Evolutionary conservation across 2,113 vertebrate species (phyloP).

Genomic region (Ctenodactylus gundi): DNA sequence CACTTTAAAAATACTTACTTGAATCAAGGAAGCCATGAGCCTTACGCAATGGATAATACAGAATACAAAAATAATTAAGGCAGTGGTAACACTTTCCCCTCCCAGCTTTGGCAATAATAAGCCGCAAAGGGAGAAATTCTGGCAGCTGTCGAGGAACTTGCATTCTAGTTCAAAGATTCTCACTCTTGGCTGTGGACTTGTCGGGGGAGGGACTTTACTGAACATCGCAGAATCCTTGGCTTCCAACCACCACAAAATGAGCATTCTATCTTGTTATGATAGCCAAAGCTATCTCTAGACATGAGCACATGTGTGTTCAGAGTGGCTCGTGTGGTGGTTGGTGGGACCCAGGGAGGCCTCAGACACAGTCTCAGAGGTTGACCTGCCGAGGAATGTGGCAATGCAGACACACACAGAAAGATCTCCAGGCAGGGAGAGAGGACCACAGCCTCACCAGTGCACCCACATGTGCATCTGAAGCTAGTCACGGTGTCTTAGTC

Average conservation of each 20-base stretch:
- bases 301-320: fast-evolving
- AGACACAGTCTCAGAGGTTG: background rate
- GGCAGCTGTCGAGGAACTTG: background rate
- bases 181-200: fast-evolving
- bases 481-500: no score
- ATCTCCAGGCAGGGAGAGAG: fast-evolving
- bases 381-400: no score
- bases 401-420: no score
- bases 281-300: background rate
- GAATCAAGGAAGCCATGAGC: background rate
- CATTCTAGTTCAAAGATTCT: background rate
- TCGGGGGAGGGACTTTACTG: background rate
- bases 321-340: background rate
- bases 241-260: background rate
- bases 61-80: background rate
- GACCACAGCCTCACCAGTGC: fast-evolving
- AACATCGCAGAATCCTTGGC: fast-evolving
- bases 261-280: fast-evolving
- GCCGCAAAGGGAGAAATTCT: fast-evolving
- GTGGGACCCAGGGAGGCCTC: background rate
- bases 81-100: background rate
- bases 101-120: background rate
- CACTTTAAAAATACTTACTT: background rate
- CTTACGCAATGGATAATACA: background rate
- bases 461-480: fast-evolving